Evolutionary conservation across 2,888 invertebrate genomes (phyloP).

Genomic region (Alloscopus bannaensis): DNA sequence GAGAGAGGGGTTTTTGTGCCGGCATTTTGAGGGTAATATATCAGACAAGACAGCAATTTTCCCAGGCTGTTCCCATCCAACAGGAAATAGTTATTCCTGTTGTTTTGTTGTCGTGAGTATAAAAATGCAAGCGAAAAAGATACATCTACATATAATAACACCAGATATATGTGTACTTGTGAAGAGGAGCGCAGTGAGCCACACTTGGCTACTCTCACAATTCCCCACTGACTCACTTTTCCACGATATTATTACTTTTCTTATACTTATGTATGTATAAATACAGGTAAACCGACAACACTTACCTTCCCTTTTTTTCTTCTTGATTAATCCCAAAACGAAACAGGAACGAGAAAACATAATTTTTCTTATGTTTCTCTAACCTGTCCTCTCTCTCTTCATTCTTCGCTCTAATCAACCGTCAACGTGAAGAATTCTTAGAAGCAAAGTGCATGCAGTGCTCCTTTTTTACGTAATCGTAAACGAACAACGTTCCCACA

Average conservation of each 20-base stretch:
- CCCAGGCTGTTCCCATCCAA: conserved; percentile 64
- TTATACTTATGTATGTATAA: not conserved
- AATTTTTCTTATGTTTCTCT: not conserved
- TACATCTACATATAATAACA: too few species aligned
- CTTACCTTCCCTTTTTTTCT: conserved; percentile 55
- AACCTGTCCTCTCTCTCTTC: conserved; percentile 2
- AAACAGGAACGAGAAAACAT: conserved; percentile 1
- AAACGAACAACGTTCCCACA: conserved; percentile 33
- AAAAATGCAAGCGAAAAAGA: conserved; percentile 39
- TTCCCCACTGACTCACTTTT: conserved; percentile 65
- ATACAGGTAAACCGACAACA: conserved; percentile 42
- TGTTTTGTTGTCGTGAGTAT: conserved; percentile 50
- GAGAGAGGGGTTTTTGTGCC: too few species aligned
- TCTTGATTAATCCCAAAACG: conserved; percentile 50
- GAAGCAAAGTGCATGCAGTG: too few species aligned
- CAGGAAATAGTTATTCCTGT: conserved; percentile 65
- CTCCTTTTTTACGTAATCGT: too few species aligned
- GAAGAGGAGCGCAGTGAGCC: too few species aligned
- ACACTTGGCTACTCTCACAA: conserved; percentile 53
- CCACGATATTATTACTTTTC: conserved; percentile 29
- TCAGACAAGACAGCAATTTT: conserved; percentile 53
- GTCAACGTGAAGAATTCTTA: conserved; percentile 53
- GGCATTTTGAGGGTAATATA: conserved; percentile 21
- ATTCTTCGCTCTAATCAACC: conserved; percentile 63
- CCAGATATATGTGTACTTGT: too few species aligned